Evolutionary conservation across 2,797 vertebrate genomes (phyloP).

Genomic region (Brotula barbata): DNA sequence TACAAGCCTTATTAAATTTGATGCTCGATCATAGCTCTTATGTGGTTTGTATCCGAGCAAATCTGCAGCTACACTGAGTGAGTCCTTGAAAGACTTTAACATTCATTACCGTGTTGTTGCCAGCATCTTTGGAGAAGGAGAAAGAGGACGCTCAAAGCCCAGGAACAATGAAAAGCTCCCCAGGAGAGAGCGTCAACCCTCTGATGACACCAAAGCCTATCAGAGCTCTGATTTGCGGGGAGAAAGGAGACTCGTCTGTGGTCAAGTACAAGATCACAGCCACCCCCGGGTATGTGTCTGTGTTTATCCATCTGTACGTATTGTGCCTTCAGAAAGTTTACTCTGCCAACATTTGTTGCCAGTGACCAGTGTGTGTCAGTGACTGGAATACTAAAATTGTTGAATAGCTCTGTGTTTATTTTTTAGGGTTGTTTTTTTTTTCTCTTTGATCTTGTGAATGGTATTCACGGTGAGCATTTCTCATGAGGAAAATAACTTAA

Average conservation of each 20-base stretch:
- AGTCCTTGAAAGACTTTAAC: not conserved
- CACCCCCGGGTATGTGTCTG: conserved; percentile 74
- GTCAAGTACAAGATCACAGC: conserved; percentile 82
- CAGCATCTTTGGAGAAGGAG: conserved; percentile 10
- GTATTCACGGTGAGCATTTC: no score
- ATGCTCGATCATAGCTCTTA: no score
- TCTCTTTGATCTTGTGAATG: no score
- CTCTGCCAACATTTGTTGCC: no score
- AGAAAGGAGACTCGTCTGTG: conserved; percentile 69
- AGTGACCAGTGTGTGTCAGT: no score
- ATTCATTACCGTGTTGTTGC: conserved; percentile 5
- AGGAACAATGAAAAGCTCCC: not conserved
- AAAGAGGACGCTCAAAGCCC: not conserved
- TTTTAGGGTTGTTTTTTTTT: no score
- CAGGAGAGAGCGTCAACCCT: conserved; percentile 2
- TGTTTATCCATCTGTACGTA: not conserved
- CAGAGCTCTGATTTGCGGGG: conserved; percentile 65
- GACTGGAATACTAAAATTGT: no score
- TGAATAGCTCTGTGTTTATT: no score
- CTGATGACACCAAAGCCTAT: conserved; percentile 68
- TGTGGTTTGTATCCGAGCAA: no score
- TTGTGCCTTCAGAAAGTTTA: not conserved
- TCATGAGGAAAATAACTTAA: no score
- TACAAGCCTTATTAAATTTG: no score
- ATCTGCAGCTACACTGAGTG: no score